These are phyloP conservation scores for Gallinago paraguaiae DNA, from an alignment of 2,113 vertebrate species.

Conservation along the genomic window DNA sequence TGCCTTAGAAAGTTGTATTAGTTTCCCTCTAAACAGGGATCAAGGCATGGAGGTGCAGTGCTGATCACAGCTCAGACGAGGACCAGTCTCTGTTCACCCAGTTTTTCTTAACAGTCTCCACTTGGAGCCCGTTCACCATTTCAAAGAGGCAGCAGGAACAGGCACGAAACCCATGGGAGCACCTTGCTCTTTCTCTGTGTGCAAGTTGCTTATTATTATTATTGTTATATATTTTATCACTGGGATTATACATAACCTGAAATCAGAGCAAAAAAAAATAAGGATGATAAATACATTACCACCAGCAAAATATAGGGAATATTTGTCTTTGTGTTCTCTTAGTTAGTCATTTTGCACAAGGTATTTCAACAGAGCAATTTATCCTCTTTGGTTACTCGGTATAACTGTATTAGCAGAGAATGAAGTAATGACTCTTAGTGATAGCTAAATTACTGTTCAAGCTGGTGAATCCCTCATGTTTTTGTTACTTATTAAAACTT, in stretches of 20 bases:
- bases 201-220: neutral
- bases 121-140: neutral
- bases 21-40: neutral
- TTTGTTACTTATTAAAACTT: neutral
- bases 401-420: neutral
- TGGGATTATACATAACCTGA: neutral
- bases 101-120: neutral
- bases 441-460: neutral
- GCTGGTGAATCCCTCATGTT: neutral
- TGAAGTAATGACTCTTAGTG: neutral
- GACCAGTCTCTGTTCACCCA: neutral
- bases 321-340: neutral
- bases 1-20: neutral
- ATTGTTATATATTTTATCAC: neutral
- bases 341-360: neutral
- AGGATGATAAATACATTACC: neutral
- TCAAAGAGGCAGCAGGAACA: neutral
- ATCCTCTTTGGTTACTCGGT: neutral
- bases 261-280: neutral
- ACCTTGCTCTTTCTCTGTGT: neutral
- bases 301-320: neutral
- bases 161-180: neutral
- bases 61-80: neutral
- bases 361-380: neutral
- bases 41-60: neutral